A percentile compares a stretch with the other conserved stretches of the same genome.
These are phyloP conservation scores for Macrosoma leucophasiata DNA, from an alignment of 2,888 invertebrate species.

Conservation along the genomic window DNA sequence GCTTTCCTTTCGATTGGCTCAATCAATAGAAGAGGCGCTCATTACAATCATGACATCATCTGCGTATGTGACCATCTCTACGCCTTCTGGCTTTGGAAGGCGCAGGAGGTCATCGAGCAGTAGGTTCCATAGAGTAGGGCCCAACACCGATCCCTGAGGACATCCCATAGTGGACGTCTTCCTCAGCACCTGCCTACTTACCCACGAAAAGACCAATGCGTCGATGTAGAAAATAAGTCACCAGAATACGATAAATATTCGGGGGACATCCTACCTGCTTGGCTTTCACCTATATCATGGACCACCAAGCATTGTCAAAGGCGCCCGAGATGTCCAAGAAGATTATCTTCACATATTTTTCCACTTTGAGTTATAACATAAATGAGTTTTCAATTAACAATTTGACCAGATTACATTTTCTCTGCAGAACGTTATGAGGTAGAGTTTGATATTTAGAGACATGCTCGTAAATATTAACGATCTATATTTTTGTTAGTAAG, in stretches of 20 bases:
- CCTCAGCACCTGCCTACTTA: constrained; percentile 15
- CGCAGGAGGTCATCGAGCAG: constrained; percentile 9
- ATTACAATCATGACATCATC: constrained; percentile 2
- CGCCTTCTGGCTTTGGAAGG: constrained; percentile 3
- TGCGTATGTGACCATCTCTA: constrained; percentile 5
- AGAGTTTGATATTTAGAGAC: no score
- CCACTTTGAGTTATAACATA: no score
- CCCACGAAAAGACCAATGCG: no score
- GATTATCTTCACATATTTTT: constrained; percentile 23
- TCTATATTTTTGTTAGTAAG: no score
- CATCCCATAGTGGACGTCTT: constrained; percentile 19
- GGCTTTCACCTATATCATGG: constrained; percentile 24
- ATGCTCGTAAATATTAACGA: no score
- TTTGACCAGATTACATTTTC: no score
- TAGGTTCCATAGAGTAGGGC: constrained; percentile 14
- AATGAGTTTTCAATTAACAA: no score
- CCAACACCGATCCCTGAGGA: constrained; percentile 16
- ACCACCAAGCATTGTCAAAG: constrained; percentile 32
- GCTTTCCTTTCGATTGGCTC: no score
- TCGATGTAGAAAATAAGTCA: constrained; percentile 24
- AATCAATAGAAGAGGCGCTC: no score
- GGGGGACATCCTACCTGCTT: constrained; percentile 10
- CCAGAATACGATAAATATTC: constrained; percentile 28
- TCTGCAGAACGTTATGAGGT: no score
- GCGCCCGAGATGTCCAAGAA: constrained; percentile 33